phyloP scores from a whole-genome alignment of 1,140 invertebrate species.

The Lepidostoma basale region DNA sequence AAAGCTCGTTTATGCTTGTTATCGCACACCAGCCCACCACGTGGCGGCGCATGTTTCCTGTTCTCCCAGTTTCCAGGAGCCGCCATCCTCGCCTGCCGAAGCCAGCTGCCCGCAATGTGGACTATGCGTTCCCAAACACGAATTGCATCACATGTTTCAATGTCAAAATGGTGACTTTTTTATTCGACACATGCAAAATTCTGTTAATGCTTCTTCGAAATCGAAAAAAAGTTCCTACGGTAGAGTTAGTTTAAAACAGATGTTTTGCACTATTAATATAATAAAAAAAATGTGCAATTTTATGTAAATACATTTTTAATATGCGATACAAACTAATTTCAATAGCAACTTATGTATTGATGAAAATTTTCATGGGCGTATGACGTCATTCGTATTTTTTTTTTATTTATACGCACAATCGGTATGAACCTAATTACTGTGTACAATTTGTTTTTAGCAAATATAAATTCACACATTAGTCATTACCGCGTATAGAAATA shows the following conservation, averaged over 20 bases:
- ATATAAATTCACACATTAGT: no score
- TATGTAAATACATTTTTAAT: no score
- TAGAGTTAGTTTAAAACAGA: not conserved
- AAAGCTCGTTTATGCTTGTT: not conserved
- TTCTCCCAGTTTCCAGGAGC: not conserved
- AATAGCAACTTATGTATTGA: no score
- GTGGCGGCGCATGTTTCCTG: conserved; percentile 24
- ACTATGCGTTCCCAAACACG: not conserved
- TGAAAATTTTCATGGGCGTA: no score
- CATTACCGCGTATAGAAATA: no score
- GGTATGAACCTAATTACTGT: no score
- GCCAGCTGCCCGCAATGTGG: conserved; percentile 28
- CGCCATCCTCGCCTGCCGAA: no score
- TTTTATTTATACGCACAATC: no score
- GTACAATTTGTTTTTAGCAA: no score
- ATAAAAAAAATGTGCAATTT: no score
- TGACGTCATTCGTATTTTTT: no score
- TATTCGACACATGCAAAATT: conserved; percentile 23
- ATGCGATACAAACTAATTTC: no score
- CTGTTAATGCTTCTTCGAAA: conserved; percentile 20
- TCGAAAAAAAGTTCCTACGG: not conserved
- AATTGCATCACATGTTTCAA: conserved; percentile 31
- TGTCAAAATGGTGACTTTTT: conserved; percentile 26
- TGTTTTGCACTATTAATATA: not conserved
- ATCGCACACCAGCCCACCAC: conserved; percentile 18